These are phyloP conservation scores for Anguilla megastoma DNA, from an alignment of 2,797 vertebrate genomes.

Conservation along the genomic window DNA sequence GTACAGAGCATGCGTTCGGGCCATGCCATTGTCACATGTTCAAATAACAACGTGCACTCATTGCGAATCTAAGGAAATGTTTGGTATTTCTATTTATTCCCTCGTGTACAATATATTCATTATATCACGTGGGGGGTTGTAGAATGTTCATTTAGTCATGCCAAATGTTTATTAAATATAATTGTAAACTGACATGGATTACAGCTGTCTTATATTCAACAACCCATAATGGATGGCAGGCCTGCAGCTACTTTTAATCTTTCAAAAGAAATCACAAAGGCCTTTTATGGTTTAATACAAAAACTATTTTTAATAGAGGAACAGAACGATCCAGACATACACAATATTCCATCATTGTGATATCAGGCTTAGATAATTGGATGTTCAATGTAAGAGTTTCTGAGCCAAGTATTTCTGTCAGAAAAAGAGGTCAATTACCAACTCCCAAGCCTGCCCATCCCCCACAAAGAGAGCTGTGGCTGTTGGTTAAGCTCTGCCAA, in stretches of 20 bases:
- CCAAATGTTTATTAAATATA: background rate
- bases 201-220: background rate
- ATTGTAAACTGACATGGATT: background rate
- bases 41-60: slow-evolving; percentile 35
- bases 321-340: background rate
- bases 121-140: background rate
- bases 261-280: background rate
- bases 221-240: background rate
- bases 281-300: background rate
- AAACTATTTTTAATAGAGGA: background rate
- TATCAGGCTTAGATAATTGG: background rate
- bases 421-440: background rate
- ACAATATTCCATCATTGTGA: background rate
- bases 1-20: slow-evolving; percentile 48
- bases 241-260: background rate
- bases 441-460: background rate
- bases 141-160: background rate
- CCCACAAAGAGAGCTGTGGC: background rate
- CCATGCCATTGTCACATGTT: slow-evolving; percentile 34
- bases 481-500: background rate
- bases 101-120: background rate
- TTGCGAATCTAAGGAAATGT: background rate
- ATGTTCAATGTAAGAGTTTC: background rate
- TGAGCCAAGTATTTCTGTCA: background rate
- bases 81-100: background rate